phyloP scores from a whole-genome alignment of 2,113 vertebrate genomes.

The Pedionomus torquatus region DNA sequence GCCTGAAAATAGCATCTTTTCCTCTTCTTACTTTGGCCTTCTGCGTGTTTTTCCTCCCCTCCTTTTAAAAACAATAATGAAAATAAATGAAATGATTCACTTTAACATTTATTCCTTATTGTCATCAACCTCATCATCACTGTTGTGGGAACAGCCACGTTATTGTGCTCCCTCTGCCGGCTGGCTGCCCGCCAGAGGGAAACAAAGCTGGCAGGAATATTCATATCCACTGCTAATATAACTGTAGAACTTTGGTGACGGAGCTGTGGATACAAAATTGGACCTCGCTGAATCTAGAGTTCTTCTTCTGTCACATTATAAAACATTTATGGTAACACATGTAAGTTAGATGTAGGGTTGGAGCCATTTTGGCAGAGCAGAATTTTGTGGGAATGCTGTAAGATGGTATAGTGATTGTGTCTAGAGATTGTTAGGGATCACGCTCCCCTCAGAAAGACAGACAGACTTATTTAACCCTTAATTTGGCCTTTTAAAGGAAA shows the following conservation, averaged over 20 bases:
- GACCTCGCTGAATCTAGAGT: neutral
- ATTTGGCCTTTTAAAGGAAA: neutral
- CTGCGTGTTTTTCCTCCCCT: neutral
- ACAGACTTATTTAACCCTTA: neutral
- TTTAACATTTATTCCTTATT: neutral
- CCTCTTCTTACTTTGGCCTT: neutral
- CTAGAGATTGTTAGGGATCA: neutral
- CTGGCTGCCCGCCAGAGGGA: neutral
- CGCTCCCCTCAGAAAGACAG: neutral
- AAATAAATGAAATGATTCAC: neutral
- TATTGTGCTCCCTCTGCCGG: slow-evolving; percentile 5
- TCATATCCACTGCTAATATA: neutral
- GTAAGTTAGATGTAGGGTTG: neutral
- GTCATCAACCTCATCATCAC: slow-evolving; percentile 8
- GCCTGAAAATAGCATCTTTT: neutral
- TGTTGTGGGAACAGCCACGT: neutral
- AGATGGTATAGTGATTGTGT: rapidly evolving
- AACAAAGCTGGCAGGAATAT: neutral
- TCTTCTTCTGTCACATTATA: neutral
- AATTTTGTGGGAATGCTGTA: neutral
- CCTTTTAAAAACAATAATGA: neutral
- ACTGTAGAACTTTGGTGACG: neutral
- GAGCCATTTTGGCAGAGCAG: neutral
- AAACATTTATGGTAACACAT: neutral
- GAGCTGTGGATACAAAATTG: neutral